Base-by-base conservation (phyloP, 2,888 invertebrate genomes). In the Melieria picta region DNA sequence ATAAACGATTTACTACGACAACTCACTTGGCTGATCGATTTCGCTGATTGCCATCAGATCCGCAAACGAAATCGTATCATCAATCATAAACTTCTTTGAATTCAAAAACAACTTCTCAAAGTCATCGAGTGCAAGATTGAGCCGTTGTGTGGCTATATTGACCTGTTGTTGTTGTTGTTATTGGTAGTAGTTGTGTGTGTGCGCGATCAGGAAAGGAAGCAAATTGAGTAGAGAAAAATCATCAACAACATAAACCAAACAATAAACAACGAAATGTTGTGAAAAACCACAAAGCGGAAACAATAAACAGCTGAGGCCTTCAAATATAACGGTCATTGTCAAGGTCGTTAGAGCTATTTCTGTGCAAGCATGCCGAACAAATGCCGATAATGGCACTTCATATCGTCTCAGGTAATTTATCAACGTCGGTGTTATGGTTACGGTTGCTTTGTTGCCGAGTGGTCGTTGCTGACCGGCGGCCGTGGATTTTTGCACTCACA, bases 21-120 rank as follows among this genome's bases (percentile, higher is more conserved):
- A 65, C 89, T 88, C 86, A 93, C 93, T 89, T 70, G 93, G 91
- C 85, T 94, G 93, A 84, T 94, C 94, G 71, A 94, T 83, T 87
- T 94, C 94, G 78, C 92, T 92, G 11, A 91, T 91, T 1, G 93
- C 93, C 76, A 93, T 87, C 70, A 95, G 84, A 84, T 95, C 94
- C 0, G 94, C 94, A 55, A 92, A 90, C 1, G 91, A 91, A 10
- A 93, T 88, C 61, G 88, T 85, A 77, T 92, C 86, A 0, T 93
- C 92, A 10, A 88, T 87, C 71, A 93, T 88, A 77, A 89, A 91
- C 47, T 89, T 79, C 75, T 79, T 80, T 65, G 82, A 81, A 65
- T 80, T 77, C 66, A 90, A 80, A 87, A 89, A 90, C 7, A 88
- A 78, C 57, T 87, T 85, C 79, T 90, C 89, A 75, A 93, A 89